Conservation (phyloP, 1,140 invertebrate species). For the Melanaphis sacchari region DNA sequence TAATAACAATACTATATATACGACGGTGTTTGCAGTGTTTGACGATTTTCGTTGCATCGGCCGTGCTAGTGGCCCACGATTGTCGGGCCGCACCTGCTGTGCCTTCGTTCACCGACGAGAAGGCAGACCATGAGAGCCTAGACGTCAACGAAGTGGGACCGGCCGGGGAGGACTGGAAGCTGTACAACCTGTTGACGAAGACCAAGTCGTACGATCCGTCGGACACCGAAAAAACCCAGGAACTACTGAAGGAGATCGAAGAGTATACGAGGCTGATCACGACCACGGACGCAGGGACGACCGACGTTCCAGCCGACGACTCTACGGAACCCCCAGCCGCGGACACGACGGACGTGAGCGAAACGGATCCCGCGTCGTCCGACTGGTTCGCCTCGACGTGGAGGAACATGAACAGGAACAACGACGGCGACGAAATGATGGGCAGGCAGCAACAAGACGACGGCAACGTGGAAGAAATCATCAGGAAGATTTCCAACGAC, state of each 20-base stretch:
- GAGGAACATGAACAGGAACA: background rate
- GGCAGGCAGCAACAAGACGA: constrained; percentile 15
- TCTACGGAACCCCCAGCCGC: background rate
- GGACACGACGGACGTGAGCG: background rate
- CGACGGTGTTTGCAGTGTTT: background rate
- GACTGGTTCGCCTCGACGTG: background rate
- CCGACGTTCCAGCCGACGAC: background rate
- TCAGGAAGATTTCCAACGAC: constrained; percentile 23
- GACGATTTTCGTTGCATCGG: background rate
- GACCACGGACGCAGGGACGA: background rate
- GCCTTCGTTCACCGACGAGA: background rate
- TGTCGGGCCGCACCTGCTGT: background rate
- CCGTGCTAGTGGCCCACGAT: background rate
- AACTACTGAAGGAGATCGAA: constrained; percentile 38
- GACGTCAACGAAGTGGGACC: constrained; percentile 34
- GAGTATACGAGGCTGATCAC: background rate
- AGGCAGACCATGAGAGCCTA: background rate
- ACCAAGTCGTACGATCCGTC: background rate
- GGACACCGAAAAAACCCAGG: background rate
- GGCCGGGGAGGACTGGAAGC: constrained; percentile 9
- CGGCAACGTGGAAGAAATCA: constrained; percentile 14
- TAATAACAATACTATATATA: background rate
- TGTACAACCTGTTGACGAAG: constrained; percentile 17
- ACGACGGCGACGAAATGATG: background rate
- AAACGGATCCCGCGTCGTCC: background rate